These are phyloP conservation scores for Oplegnathus fasciatus DNA, from an alignment of 2,113 vertebrate genomes.

Conservation along the genomic window DNA sequence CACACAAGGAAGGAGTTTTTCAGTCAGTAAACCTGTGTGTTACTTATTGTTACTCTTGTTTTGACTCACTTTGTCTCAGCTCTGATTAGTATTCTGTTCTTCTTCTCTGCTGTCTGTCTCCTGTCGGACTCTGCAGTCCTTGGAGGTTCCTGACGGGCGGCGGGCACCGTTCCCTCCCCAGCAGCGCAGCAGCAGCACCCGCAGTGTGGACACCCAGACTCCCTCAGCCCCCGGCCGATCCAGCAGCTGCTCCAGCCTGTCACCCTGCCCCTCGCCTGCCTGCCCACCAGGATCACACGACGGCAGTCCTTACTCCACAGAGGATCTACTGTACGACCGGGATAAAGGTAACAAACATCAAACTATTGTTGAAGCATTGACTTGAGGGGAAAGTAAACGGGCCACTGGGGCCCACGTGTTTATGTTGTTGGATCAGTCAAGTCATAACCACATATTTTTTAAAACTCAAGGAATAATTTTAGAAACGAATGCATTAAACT, in stretches of 20 bases:
- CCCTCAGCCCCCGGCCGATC: slow-evolving; percentile 91
- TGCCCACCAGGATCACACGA: slow-evolving; percentile 94
- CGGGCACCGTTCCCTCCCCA: slow-evolving; percentile 94
- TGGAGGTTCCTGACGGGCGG: slow-evolving; percentile 96
- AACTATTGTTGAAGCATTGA: accelerated
- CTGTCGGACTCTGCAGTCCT: slow-evolving; percentile 81
- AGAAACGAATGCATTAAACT: background rate
- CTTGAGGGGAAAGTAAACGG: background rate
- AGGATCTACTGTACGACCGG: slow-evolving; percentile 93
- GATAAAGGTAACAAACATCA: slow-evolving; percentile 91
- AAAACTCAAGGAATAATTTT: background rate
- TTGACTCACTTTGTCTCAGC: background rate
- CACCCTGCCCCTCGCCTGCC: slow-evolving; percentile 93
- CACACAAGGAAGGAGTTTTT: background rate
- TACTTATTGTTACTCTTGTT: background rate
- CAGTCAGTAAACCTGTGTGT: background rate
- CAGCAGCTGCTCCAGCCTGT: slow-evolving; percentile 91
- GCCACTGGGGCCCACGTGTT: background rate
- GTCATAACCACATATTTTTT: background rate
- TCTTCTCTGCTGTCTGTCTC: slow-evolving; percentile 2
- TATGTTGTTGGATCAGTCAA: background rate
- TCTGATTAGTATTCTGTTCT: slow-evolving; percentile 4
- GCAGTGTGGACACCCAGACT: slow-evolving; percentile 94
- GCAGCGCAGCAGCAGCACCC: slow-evolving; percentile 92
- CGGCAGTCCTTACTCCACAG: slow-evolving; percentile 95